These are phyloP conservation scores for Drosophila nigricruria DNA, from an alignment of 2,888 invertebrate species.

Conservation along the genomic window DNA sequence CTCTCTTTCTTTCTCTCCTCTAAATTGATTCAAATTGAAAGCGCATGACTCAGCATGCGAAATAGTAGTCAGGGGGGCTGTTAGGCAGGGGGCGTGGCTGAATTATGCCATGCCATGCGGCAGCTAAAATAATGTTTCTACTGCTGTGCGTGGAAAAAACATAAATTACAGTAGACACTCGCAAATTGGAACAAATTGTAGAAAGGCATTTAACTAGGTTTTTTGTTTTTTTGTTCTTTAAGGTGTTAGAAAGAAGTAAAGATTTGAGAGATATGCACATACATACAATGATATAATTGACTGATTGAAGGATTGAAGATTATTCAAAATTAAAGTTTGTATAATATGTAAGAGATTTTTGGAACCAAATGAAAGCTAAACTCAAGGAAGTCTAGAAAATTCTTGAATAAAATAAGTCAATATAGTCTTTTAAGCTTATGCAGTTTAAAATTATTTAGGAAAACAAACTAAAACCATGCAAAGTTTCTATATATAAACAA, in stretches of 20 bases:
- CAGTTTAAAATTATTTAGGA: no score
- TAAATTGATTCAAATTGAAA: conserved; percentile 79
- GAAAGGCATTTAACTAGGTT: neutral
- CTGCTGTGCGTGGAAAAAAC: conserved; percentile 52
- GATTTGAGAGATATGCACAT: no score
- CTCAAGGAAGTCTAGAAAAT: no score
- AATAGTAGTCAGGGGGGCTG: conserved; percentile 22
- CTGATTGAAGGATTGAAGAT: no score
- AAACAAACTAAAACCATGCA: no score
- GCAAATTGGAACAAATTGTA: conserved; percentile 18
- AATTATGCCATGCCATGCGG: conserved; percentile 27
- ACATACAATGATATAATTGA: no score
- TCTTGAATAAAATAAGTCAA: no score
- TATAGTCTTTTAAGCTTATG: no score
- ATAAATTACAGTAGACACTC: conserved; percentile 34
- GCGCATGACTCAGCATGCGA: conserved; percentile 77
- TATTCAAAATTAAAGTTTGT: no score
- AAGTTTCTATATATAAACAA: no score
- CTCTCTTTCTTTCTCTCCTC: conserved; percentile 22
- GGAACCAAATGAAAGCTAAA: no score
- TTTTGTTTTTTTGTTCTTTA: conserved; percentile 1
- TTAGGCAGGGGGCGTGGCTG: neutral
- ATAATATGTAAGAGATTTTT: no score
- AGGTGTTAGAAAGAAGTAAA: conserved; percentile 31
- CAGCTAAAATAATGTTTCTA: conserved; percentile 33